Percentiles rank a stretch among this genome's conserved stretches.
These are phyloP conservation scores for Chiridota heheva DNA, from an alignment of 35 echinoderm and acorn worm genomes.

Conservation along the genomic window DNA sequence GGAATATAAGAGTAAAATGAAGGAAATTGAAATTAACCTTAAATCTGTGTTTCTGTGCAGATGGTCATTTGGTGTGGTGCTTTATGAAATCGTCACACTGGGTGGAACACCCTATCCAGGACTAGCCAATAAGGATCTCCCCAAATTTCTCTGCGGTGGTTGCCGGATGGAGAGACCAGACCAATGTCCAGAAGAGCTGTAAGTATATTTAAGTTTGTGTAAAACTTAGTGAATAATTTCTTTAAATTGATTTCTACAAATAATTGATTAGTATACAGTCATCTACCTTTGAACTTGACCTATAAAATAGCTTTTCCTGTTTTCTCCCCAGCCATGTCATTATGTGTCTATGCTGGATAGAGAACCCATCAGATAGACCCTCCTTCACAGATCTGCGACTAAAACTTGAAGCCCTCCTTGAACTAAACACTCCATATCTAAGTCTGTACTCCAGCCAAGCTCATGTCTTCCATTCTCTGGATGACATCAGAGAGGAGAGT, in stretches of 20 bases:
- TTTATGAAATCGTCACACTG: constrained; percentile 87
- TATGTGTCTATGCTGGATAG: constrained; percentile 80
- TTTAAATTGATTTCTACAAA: not conserved
- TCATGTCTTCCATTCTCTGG: constrained; percentile 43
- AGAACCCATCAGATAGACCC: constrained; percentile 69
- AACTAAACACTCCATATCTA: constrained; percentile 83
- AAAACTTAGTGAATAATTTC: not conserved
- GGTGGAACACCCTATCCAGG: constrained; percentile 90
- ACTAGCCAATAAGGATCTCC: constrained; percentile 76
- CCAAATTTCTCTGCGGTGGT: constrained; percentile 76
- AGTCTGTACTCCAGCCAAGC: constrained; percentile 64
- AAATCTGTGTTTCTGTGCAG: constrained; percentile 30
- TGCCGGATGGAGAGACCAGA: constrained; percentile 91
- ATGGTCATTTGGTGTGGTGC: constrained; percentile 93
- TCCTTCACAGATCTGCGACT: constrained; percentile 76
- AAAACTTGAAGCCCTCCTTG: constrained; percentile 75
- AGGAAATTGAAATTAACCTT: not conserved
- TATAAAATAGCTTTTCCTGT: not conserved
- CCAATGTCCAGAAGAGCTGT: constrained; percentile 88
- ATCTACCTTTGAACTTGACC: not conserved
- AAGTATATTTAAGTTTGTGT: constrained; percentile 23
- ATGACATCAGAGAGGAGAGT: constrained; percentile 58
- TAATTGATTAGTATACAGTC: not conserved
- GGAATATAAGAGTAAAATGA: not conserved
- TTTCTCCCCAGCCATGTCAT: constrained; percentile 60